Base-by-base conservation (phyloP, 1,140 invertebrate genomes). In the Venturia canescens region DNA sequence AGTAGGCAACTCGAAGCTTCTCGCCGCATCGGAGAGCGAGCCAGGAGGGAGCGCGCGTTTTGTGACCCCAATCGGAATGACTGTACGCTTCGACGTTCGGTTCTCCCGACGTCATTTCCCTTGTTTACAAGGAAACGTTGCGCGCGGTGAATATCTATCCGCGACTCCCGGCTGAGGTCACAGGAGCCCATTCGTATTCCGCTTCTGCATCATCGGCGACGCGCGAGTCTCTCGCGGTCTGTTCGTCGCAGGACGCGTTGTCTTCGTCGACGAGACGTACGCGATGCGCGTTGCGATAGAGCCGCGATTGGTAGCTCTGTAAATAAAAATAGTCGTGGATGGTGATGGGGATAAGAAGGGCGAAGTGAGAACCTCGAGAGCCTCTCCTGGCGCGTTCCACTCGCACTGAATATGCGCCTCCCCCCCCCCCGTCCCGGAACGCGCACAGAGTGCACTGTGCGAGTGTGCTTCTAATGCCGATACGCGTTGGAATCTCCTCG, bases 391-490 rank as follows among this genome's bases (percentile, higher is more conserved):
- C 50, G 31, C 34, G 13, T 66, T 18, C 29, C 57, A 31, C 44
- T 50, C 11, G 13, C 38, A 11, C 38, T 11, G 13, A 44, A 34
- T 44, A 27, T 18, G 6, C 18, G 34, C 15, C 4, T 18, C 44
- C 23, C 7, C 38, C 3, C 34, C 38, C 13, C 38, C 1, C n/a
- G n/a, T n/a, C n/a, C n/a, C n/a, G n/a, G n/a, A n/a, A n/a, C n/a
- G 21, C 26, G 77, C 63, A 50, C 53, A 78, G 48, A 57, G 88
- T 89, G 88, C 88, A 89, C 82, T 89, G 87, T 89, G 88, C 88
- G 88, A 89, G 87, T 89, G 88, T 89, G 88, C 88, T 69, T 89
- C 88, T 89, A 88, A 88, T 89, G 87, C 85, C 87, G 86, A 89
- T 89, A 87, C 88, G 88, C 88, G 88, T 81, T 84, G 87, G 88